These are phyloP conservation scores for Abscondita cerata DNA, from an alignment of 2,888 invertebrate species.

Conservation along the genomic window DNA sequence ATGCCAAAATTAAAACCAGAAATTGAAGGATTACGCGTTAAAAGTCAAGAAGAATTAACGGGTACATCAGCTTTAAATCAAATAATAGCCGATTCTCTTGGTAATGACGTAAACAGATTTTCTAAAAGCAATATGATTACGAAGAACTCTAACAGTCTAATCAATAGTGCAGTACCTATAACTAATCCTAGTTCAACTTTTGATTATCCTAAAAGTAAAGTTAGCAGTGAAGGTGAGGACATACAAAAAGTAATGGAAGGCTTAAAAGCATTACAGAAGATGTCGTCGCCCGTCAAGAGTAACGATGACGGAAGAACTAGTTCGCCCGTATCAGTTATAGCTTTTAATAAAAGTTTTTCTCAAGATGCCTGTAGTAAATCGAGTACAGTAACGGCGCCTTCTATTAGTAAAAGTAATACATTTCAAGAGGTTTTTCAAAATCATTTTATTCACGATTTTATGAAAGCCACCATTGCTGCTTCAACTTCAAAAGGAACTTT, in stretches of 20 bases:
- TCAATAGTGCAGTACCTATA: conserved; percentile 22
- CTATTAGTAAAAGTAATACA: conserved; percentile 30
- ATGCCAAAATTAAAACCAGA: conserved; percentile 17
- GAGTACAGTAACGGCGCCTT: background rate
- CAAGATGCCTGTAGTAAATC: conserved; percentile 34
- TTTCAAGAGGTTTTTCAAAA: conserved; percentile 58
- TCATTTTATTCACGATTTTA: conserved; percentile 50
- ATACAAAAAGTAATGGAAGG: conserved; percentile 61
- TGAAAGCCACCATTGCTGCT: conserved; percentile 42
- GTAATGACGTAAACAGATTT: conserved; percentile 18
- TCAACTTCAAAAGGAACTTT: conserved; percentile 49
- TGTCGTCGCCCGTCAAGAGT: conserved; percentile 52
- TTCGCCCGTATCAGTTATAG: conserved; percentile 56
- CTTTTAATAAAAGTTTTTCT: conserved; percentile 53
- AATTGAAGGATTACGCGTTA: conserved; percentile 4
- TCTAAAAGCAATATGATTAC: conserved; percentile 12
- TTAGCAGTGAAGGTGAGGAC: conserved; percentile 51
- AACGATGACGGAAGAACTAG: conserved; percentile 45
- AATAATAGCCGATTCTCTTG: conserved; percentile 36
- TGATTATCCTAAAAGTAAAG: conserved; percentile 31
- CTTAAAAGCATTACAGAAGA: conserved; percentile 59
- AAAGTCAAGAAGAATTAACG: conserved; percentile 34
- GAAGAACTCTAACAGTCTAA: conserved; percentile 12
- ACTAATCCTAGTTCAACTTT: conserved; percentile 18
- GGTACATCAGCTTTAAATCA: conserved; percentile 37